Evolutionary conservation across 2,113 vertebrate genomes (phyloP), one percentile per base, ranked within the genome.

Genomic region (Anguilla japonica): DNA sequence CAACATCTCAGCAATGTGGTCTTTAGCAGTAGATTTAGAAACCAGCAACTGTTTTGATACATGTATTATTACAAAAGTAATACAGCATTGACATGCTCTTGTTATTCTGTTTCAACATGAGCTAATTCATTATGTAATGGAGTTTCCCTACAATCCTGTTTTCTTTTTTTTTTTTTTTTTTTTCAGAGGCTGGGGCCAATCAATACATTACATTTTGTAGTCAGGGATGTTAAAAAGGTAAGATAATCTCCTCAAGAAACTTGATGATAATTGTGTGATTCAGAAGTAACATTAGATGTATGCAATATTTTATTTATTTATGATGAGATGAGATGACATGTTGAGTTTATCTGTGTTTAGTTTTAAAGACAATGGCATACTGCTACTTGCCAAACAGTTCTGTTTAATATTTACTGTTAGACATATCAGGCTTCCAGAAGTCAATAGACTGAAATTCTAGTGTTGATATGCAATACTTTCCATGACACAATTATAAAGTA

Each of bases 161-260:
- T 14, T 46, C 2, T 11, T 82, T 57, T 0, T 20, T 82, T 13
- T 79, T 81, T 81, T 85, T 79, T 92, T 92, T 93, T 63, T 26
- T 96, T 94, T 89, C 94, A 99, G 98, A 98, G 97, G 92, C 89
- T 99, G 88, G 98, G 98, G 16, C 98, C 98, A 0, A 93, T 96
- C 0, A 99, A 99, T 82, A 98, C 97, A 0, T 91, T 99, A 29
- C 97, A 99, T 89, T 94, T 96, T 91, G 95, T 99, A 84, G 98
- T 99, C 26, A 95, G 98, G 87, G 98, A 99, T 86, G 97, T 99
- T 29, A 99, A 99, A 94, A 99, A 99, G 97, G 98, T 99, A 91
- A 92, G 93, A 26, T 0, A 4, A 26, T 34, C 26, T n/a, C 71
- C 71, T 11, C 9, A 29, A 6, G 8, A n/a, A 26, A 8, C 22